Evolutionary conservation across 2,797 vertebrate genomes (phyloP), one percentile per base, ranked within the genome.

Genomic region (Yasuhikotakia modesta): DNA sequence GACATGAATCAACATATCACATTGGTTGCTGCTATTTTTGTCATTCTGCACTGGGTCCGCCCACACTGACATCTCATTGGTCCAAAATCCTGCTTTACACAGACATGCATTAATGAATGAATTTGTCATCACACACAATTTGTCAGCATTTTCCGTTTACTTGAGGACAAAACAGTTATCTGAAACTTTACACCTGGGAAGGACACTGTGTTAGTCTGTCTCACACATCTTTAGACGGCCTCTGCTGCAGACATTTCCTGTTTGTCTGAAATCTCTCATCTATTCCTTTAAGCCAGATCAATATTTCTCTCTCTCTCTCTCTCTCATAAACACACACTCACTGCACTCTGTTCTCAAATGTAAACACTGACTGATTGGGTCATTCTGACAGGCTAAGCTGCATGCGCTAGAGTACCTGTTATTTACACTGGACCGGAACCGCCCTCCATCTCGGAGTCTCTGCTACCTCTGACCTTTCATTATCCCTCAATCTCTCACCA

Each of bases 241-340:
- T 69, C 73, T 46, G 46, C 60, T 76, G 78, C 7, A 21, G 50
- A 52, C 46, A n/a, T 75, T 83, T 83, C 2, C 13, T 81, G 70
- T 87, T 83, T 82, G 63, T 79, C 52, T 79, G 81, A 80, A 84
- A 83, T 46, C 32, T 79, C 78, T 82, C 86, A 90, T 90, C 79
- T 86, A 90, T 89, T 90, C 89, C 84, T 84, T 19, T 39, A 69
- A 86, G 82, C 86, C 82, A 80, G 61, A 91, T 92, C 90, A 79
- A 91, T 92, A 86, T 57, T 76, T 76, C 52, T n/a, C n/a, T n/a
- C 80, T 24, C 46, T 73, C 73, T 70, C 55, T 80, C 72, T 75
- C 75, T 58, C 69, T 53, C 46, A 46, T 68, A 45, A 78, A 55
- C 73, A 77, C 60, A 73, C 35, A 80, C 75, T 78, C 24, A 65